Percentiles rank a stretch among this genome's conserved stretches.
phyloP scores from a whole-genome alignment of 1,140 invertebrate species.

The Drosophila nebulosa region DNA sequence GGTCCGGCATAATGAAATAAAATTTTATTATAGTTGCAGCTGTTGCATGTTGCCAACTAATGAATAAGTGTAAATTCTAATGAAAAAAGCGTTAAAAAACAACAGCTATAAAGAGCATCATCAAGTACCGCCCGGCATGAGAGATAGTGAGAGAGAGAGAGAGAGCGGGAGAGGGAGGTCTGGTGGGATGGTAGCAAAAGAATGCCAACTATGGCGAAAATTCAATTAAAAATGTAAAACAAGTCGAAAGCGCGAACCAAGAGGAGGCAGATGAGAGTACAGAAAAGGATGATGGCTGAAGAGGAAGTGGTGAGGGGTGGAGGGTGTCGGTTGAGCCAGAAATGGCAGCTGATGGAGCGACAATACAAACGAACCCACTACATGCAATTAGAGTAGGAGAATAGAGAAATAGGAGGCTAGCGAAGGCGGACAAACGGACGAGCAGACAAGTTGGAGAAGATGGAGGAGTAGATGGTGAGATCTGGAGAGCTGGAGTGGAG shows the following conservation, averaged over 20 bases:
- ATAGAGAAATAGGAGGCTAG: not conserved
- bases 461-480: too few species aligned
- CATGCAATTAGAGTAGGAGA: constrained; percentile 64
- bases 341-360: constrained; percentile 62
- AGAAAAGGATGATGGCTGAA: not conserved
- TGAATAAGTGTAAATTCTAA: constrained; percentile 78
- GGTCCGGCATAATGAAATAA: constrained; percentile 48
- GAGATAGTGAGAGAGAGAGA: not conserved
- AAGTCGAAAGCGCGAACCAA: constrained; percentile 61
- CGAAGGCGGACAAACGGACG: not conserved
- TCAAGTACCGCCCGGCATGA: not conserved
- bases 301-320: not conserved
- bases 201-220: constrained; percentile 77
- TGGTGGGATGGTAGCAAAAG: constrained; percentile 33
- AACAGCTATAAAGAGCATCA: constrained; percentile 12
- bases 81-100: constrained; percentile 62
- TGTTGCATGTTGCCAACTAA: constrained; percentile 73
- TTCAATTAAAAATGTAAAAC: constrained; percentile 79
- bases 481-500: too few species aligned
- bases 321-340: not conserved
- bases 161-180: not conserved
- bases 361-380: constrained; percentile 75
- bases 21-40: constrained; percentile 69
- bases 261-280: constrained; percentile 6
- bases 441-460: not conserved